These are phyloP conservation scores for Lagodon rhomboides DNA, from an alignment of 2,797 vertebrate genomes.

Conservation along the genomic window DNA sequence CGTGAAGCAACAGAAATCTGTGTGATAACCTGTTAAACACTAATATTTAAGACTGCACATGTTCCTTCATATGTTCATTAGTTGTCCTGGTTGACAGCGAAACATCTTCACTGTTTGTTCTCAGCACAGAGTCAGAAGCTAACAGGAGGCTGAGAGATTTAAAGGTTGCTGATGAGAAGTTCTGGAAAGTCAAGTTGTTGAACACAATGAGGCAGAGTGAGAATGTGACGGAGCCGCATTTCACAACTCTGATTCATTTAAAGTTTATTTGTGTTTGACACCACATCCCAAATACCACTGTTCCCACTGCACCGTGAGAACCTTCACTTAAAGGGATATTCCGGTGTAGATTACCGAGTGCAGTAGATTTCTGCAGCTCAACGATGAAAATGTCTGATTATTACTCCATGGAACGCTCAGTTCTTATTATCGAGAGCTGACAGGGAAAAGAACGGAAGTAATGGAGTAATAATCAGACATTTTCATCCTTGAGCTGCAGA, in stretches of 20 bases:
- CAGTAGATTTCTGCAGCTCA: too few species aligned
- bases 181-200: neutral
- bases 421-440: too few species aligned
- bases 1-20: neutral
- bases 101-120: neutral
- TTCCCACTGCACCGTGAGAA: neutral
- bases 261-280: too few species aligned
- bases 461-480: too few species aligned
- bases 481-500: too few species aligned
- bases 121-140: neutral
- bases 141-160: neutral
- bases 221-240: neutral
- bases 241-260: too few species aligned
- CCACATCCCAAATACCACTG: neutral
- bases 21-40: neutral
- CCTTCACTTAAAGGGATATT: too few species aligned
- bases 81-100: neutral
- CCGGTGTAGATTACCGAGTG: too few species aligned
- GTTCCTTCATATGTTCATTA: neutral
- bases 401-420: too few species aligned
- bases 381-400: too few species aligned
- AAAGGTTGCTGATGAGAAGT: neutral
- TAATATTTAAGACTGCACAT: neutral
- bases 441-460: too few species aligned
- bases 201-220: neutral